Conservation (phyloP, 2,797 vertebrate species). For the Loris lydekkerianus region DNA sequence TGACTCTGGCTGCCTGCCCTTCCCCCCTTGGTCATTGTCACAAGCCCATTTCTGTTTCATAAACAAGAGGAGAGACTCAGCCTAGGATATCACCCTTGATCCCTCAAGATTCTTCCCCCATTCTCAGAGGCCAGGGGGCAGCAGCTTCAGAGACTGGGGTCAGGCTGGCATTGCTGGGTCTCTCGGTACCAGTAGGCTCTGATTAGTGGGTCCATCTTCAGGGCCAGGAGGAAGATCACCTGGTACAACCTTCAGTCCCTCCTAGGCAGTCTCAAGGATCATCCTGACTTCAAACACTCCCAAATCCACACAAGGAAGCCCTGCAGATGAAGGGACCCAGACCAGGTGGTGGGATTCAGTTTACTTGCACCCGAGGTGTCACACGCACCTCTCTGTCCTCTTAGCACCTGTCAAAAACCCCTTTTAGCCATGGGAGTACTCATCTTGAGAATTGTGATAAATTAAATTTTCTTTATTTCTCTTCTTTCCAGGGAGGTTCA, state of each 20-base stretch:
- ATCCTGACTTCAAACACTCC: background rate
- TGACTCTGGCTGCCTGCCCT: background rate
- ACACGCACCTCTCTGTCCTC: background rate
- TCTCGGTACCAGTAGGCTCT: background rate
- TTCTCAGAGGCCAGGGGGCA: no score
- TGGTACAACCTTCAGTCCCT: background rate
- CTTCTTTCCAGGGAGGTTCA: background rate
- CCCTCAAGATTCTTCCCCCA: background rate
- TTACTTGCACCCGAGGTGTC: background rate
- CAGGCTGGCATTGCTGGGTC: background rate
- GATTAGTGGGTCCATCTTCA: background rate
- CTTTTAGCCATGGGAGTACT: background rate
- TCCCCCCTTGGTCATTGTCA: no score
- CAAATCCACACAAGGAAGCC: background rate
- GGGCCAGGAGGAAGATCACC: background rate
- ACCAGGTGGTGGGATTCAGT: background rate
- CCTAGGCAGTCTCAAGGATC: background rate
- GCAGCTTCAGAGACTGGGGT: background rate
- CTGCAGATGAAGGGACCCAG: background rate
- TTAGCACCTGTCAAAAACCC: background rate
- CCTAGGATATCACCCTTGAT: accelerated
- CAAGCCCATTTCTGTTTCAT: no score
- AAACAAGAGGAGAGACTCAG: background rate
- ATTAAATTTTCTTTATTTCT: background rate
- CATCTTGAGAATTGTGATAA: background rate